Percentiles rank a stretch among this genome's conserved stretches.
These are phyloP conservation scores for Actinia tenebrosa DNA, from an alignment of 64 coral and sea anemone species.

Conservation along the genomic window DNA sequence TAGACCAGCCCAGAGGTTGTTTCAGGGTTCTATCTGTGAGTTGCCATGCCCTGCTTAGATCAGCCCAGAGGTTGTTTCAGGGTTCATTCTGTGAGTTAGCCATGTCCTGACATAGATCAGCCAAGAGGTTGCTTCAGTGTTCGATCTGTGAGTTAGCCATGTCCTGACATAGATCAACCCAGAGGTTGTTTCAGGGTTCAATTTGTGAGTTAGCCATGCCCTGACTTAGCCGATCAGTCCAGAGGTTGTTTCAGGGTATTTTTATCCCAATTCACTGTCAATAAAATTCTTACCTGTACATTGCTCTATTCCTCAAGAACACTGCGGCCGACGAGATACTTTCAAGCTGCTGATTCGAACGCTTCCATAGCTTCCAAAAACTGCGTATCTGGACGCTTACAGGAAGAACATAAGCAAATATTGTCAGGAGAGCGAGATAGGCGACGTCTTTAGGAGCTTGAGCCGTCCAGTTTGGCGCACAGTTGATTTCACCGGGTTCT, in stretches of 20 bases:
- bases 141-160: neutral
- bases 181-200: too few species aligned
- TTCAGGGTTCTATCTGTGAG: too few species aligned
- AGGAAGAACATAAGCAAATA: slow-evolving; percentile 27
- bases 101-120: neutral
- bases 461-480: slow-evolving; percentile 37
- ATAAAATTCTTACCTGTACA: neutral
- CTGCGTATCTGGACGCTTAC: neutral
- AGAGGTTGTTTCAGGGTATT: too few species aligned
- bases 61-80: neutral
- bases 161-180: neutral
- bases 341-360: neutral
- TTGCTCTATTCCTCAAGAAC: neutral
- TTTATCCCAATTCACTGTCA: too few species aligned
- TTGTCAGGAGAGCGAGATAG: slow-evolving; percentile 20
- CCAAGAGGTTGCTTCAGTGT: too few species aligned
- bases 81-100: too few species aligned
- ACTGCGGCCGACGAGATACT: neutral
- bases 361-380: slow-evolving; percentile 14
- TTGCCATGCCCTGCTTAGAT: neutral
- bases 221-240: neutral
- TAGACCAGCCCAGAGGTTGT: neutral
- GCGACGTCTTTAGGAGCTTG: neutral
- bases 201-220: neutral
- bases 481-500: slow-evolving; percentile 17